Evolutionary conservation across 2,797 vertebrate species (phyloP).

Genomic region (Sebastes oblongus): DNA sequence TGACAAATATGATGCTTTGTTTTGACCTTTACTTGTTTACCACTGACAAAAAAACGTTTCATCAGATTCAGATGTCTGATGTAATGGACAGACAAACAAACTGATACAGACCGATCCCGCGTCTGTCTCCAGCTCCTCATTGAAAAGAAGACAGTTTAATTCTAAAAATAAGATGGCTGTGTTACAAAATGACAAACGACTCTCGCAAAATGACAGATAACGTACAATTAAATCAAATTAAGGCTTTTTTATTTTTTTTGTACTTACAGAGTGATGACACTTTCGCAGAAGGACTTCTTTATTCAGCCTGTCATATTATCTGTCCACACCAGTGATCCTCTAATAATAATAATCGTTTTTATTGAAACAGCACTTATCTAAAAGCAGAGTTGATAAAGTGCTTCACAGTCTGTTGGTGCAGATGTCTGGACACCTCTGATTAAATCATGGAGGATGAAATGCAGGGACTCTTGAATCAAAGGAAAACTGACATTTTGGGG

Average conservation of each 20-base stretch:
- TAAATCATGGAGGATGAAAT: constrained; percentile 12
- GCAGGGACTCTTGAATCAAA: not conserved
- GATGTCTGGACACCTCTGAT: constrained; percentile 8
- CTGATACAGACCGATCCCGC: not conserved
- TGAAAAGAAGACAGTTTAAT: not conserved
- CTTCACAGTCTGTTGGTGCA: not conserved
- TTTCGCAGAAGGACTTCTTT: not conserved
- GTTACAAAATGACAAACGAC: constrained; percentile 10
- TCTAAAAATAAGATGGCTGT: constrained; percentile 9
- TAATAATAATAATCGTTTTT: constrained; percentile 8
- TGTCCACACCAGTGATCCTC: constrained; percentile 4
- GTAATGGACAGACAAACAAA: constrained; percentile 14
- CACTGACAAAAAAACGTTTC: not conserved
- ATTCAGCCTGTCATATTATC: constrained; percentile 9
- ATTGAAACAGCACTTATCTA: constrained; percentile 30
- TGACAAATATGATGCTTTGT: not conserved
- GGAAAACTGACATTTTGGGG: not conserved
- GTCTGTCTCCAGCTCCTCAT: not conserved
- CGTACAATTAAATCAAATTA: constrained; percentile 24
- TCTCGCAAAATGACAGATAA: constrained; percentile 4
- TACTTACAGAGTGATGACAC: constrained; percentile 15
- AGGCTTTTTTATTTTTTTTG: not conserved
- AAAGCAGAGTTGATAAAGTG: constrained; percentile 23
- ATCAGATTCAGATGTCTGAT: not conserved
- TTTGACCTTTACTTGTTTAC: not conserved